These are phyloP conservation scores for Oligia strigilis DNA, from an alignment of 2,888 invertebrate species.

Conservation along the genomic window DNA sequence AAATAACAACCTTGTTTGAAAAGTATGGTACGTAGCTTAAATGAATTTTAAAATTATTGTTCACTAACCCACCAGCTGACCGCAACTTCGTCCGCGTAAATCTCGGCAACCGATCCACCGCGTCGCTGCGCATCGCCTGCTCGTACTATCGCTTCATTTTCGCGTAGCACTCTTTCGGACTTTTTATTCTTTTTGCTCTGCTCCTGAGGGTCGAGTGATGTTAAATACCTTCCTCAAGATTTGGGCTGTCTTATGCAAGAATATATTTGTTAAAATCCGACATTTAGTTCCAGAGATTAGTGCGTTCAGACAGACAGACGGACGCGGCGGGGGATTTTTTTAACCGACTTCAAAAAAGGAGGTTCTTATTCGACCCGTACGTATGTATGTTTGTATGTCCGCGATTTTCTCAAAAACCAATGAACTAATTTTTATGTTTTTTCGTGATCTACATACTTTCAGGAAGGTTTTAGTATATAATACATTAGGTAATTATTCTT, in stretches of 20 bases:
- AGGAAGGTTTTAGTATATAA: too few species aligned
- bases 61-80: not conserved
- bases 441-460: too few species aligned
- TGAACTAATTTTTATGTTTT: too few species aligned
- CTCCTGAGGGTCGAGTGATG: not conserved
- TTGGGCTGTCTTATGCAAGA: not conserved
- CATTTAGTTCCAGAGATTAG: not conserved
- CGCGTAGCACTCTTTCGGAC: not conserved
- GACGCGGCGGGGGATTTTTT: not conserved
- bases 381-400: too few species aligned
- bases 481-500: too few species aligned
- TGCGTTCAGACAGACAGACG: not conserved
- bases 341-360: too few species aligned
- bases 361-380: too few species aligned
- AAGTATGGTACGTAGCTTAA: slow-evolving; percentile 92
- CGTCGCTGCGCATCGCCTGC: not conserved
- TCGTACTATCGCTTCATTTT: not conserved
- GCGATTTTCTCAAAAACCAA: too few species aligned
- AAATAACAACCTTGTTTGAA: slow-evolving; percentile 94
- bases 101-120: not conserved
- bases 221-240: not conserved
- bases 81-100: not conserved
- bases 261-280: not conserved
- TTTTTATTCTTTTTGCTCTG: not conserved
- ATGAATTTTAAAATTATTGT: not conserved